Conservation (phyloP, 2,113 vertebrate species). For the Morone saxatilis region DNA sequence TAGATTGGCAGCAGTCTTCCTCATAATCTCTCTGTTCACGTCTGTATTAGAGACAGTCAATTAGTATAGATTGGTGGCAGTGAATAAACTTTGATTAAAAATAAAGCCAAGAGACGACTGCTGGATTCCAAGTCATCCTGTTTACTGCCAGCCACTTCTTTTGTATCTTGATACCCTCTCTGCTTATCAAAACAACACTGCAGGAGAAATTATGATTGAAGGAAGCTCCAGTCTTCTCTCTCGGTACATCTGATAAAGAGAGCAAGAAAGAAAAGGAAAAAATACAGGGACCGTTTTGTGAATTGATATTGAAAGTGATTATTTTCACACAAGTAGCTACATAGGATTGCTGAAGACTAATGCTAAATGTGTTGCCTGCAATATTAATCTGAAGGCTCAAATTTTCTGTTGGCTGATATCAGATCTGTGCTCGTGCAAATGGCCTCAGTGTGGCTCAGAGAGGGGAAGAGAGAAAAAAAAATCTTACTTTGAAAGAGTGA, state of each 20-base stretch:
- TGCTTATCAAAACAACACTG: constrained; percentile 54
- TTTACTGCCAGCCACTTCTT: constrained; percentile 53
- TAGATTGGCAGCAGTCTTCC: constrained; percentile 30
- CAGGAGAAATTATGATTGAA: constrained; percentile 31
- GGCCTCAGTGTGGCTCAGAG: constrained; percentile 33
- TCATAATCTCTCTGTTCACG: constrained; percentile 47
- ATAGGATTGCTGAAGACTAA: constrained; percentile 14
- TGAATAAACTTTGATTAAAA: constrained; percentile 60
- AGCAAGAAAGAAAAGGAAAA: constrained; percentile 20
- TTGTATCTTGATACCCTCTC: constrained; percentile 35
- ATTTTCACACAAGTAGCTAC: constrained; percentile 40
- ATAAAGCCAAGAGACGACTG: constrained; percentile 44
- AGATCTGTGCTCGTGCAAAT: constrained; percentile 39
- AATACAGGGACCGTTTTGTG: constrained; percentile 4
- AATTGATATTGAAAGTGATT: constrained; percentile 46
- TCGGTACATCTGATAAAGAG: constrained; percentile 43
- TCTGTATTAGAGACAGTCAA: constrained; percentile 51
- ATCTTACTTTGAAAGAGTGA: constrained; percentile 68
- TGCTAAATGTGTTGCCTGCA: constrained; percentile 47
- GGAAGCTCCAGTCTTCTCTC: constrained; percentile 24
- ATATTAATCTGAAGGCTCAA: constrained; percentile 50
- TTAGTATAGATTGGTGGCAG: constrained; percentile 51
- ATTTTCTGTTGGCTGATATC: constrained; percentile 38
- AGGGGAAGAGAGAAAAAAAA: constrained; percentile 12
- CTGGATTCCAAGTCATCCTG: constrained; percentile 40